Base-by-base conservation (phyloP, 2,888 invertebrate species). In the Volucella inflata region DNA sequence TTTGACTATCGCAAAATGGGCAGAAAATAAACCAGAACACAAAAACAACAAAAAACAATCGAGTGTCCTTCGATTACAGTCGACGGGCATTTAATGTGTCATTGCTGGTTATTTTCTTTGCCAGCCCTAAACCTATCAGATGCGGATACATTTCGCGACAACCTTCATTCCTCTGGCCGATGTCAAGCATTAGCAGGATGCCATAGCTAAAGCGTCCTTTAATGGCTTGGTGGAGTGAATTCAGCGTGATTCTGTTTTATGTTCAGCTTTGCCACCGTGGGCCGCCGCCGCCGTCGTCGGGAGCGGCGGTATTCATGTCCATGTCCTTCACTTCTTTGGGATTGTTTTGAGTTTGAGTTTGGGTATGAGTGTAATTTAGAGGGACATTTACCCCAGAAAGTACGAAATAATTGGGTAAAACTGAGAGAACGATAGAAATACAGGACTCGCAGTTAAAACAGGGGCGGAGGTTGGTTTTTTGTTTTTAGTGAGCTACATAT, bases 331-430 rank as follows among this genome's bases (percentile, higher is more conserved):
- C 55, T 65, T 76, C 80, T 62, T 76, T 55, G 75, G 68, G 51
- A 65, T 60, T 30, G 44, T 71, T 72, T 72, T 44, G 46, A 14
- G 8, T 21, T 62, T 62, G 6, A 3, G 11, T 60, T 71, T 50
- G 53, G 42, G 64, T 67, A 76, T 57, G 68, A 60, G 71, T 71
- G 80, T 76, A 80, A 85, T 81, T 77, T 85, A 81, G 85, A 81
- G 81, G 85, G 68, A 81, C 81, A 85, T 85, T 85, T 85, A 77
- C 81, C 64, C 72, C 50, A 59, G 57, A 85, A 81, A 85, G 85
- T 76, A 77, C 76, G 46, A 85, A 85, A 85, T 85, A 81, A 85
- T 85, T 85, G 85, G 81, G 76, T 85, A 76, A 81, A 72, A 77
- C 60, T 55, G 40, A 64, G 30, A 30, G 68, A 50, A 74, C 62